Evolutionary conservation across 92 coral and sea anemone species (phyloP), one percentile per base, ranked within the genome.

Genomic region (Blastomussa wellsi): DNA sequence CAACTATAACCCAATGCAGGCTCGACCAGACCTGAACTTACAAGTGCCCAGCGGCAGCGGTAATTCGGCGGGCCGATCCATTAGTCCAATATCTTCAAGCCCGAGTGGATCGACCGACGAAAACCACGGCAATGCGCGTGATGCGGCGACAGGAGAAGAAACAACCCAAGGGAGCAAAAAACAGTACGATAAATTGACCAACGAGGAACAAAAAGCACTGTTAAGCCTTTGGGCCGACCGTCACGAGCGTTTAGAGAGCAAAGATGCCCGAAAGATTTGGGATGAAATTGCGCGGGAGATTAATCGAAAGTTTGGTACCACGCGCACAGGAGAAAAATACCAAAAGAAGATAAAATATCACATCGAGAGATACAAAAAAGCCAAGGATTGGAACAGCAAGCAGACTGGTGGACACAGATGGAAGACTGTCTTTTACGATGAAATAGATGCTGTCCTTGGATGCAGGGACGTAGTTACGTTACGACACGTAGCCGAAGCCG

Each of bases 311-410:
- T 62, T 62, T 59, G 35, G 41, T 7, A 38, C 82, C n/a, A 39
- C 39, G 51, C 74, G 76, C 57, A 24, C 82, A 24, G 82, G 49
- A 14, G 88, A 84, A 3, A 84, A 76, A 64, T 84, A 60, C 62
- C 44, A 84, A 72, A 48, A 51, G 39, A 76, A 57, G 76, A 84
- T 76, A 22, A 84, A 53, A 28, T 83, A 83, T 64, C 80, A 72
- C 26, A 74, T 83, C 80, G 53, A 85, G 60, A 66, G 36, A 75
- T 83, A 83, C 52, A 73, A 83, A 83, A 13, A 16, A 11, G 87
- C 87, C 37, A 83, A 83, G 38, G 87, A 83, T n/a, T 83, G 87
- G 87, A 83, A 83, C 47, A 15, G 37, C 26, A 83, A 83, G 66
- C 87, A 83, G 38, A 31, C 87, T 12, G 87, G 87, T 9, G 87